Evolutionary conservation across 2,888 invertebrate genomes (phyloP), one percentile per base, ranked within the genome.

Genomic region (Drosophila nr. perissopoda): DNA sequence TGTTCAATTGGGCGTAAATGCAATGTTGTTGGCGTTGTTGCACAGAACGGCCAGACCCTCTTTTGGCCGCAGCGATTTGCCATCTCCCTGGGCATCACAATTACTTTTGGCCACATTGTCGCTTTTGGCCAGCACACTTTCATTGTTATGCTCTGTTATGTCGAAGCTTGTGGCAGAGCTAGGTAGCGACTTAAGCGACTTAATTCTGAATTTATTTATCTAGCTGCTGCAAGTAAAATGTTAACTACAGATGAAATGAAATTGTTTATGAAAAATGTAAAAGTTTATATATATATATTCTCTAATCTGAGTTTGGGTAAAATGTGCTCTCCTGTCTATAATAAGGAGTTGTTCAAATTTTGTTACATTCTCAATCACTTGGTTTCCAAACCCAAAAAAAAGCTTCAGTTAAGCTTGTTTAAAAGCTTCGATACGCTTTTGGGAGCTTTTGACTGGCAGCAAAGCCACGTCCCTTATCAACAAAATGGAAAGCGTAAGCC

Each of bases 1-100:
- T 83, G 85, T 69, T 82, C 80, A 88, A 86, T 86, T 80, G 85
- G 71, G 71, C 82, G 88, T 86, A 73, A 82, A 84, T 84, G 64
- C 76, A 80, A 71, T 60, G 70, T 60, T 69, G 61, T 63, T 66
- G 58, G 13, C 45, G 48, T 10, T 16, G 25, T 65, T 68, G 69
- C 73, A 54, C 58, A 62, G 52, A 76, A 73, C 69, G 83, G 73
- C 77, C 69, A 57, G 68, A n/a, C 38, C 70, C 73, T 68, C 59
- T 58, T 29, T 69, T 67, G 65, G 56, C 64, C 68, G 18, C 49
- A 45, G 3, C 48, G 38, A 63, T 66, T 63, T 16, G 21, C 38
- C 65, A 65, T 52, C 54, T 49, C 42, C 38, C 60, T 64, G 34
- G 48, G 53, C 38, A 45, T 33, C 53, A 27, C 78, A 78, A 75